Evolutionary conservation across 2,113 vertebrate species (phyloP), one percentile per base, ranked within the genome.

Genomic region (Pollachius pollachius): DNA sequence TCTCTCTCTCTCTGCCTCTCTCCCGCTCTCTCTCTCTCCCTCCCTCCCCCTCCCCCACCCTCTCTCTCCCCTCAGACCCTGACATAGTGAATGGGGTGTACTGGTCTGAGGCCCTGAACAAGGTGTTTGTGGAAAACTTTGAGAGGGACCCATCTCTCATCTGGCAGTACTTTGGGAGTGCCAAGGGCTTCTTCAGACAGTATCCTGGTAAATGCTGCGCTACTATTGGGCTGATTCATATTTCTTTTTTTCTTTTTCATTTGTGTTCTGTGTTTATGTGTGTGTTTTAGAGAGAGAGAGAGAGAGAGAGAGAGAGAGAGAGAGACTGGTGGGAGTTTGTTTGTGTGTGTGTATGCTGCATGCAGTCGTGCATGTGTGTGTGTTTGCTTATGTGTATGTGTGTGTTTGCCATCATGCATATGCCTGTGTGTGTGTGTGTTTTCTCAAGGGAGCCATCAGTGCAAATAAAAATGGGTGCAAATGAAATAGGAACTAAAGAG

Each of bases 121-220:
- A 97, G 85, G 96, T 99, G 2, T 99, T 99, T 76, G 96, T 99
- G 11, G 96, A 99, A 81, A 99, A 99, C 82, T 98, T 96, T 86
- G 95, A 96, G 79, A 95, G 92, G 74, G 97, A 99, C 72, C 96
- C 97, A 0, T 96, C 97, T 16, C 94, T 99, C 19, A 98, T 96
- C 76, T 99, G 97, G 97, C 97, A 99, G 76, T 99, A 99, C 83
- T 99, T 99, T 80, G 97, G 96, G 79, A 99, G 97, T 17, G 96
- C 97, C 63, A 98, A 98, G 83, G 97, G 97, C 65, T 99, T 99
- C 92, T 99, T 99, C 84, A 93, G 97, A 70, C 97, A 98, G 72
- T 99, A 99, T 72, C 97, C 97, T 65, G 97, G 97, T 99, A 89
- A 92, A 93, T 86, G 68, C 13, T 70, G 41, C 41, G 12, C 7